Base-by-base conservation (phyloP, 2,888 invertebrate genomes). In the Sinohyriopsis cumingii region DNA sequence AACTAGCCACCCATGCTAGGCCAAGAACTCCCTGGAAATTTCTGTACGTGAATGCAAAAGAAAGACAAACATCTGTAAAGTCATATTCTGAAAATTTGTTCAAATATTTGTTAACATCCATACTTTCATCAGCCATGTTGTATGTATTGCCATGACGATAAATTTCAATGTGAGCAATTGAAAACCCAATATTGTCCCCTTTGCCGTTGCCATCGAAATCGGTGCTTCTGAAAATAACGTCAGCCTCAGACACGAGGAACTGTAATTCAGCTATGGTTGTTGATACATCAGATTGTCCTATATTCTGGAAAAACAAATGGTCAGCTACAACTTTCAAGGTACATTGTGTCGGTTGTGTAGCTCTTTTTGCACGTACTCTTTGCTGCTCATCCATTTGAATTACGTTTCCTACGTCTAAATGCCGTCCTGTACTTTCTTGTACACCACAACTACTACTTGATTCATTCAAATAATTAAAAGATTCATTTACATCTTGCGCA, bases 171-270 rank as follows among this genome's bases (percentile, higher is more conserved):
- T 82, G 76, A 7, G 74, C 65, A 19, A 86, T 73, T 20, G 77
- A 59, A 71, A 89, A 87, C 6, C 88, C 87, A 33, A 89, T 76
- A 45, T 87, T 86, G 71, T 89, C 87, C 28, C 83, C 84, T 9
- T 69, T 60, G 1, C 84, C 86, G 63, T 87, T 85, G 1, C 84
- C 87, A 72, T 86, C 80, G 65, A 88, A 88, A 67, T 88, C 88
- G 6, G 87, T 86, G 20, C 76, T 73, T 22, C 87, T 80, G 67
- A 88, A 88, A 19, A 88, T 81, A 4, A 77, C 67, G 70, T 89
- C 83, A 18, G 86, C 82, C 68, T 85, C 83, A n/a, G 75, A 79
- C 0, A 85, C 77, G 5, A 82, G 75, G 63, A 81, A 81, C 12
- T 81, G 68, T 73, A 89, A 80, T 67, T 83, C 84, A 25, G 79